These are phyloP conservation scores for Danaus chrysippus DNA, from an alignment of 2,888 invertebrate genomes.

Conservation along the genomic window DNA sequence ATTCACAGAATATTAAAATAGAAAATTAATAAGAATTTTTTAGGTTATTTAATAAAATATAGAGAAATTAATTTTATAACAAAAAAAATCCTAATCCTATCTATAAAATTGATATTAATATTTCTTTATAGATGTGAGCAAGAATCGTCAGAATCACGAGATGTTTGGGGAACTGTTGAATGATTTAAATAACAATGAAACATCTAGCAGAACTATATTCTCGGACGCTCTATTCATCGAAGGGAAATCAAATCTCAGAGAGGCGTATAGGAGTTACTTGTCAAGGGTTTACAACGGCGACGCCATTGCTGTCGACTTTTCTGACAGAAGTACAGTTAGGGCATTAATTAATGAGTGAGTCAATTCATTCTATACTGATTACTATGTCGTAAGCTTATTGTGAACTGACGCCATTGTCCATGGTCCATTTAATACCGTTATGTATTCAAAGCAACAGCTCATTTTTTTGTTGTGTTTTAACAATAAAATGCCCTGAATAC, in stretches of 20 bases:
- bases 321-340: conserved; percentile 49
- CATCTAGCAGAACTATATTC: conserved; percentile 58
- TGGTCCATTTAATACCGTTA: conserved; percentile 2
- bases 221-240: conserved; percentile 82
- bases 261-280: conserved; percentile 74
- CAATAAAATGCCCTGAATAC: neutral
- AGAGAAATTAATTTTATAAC: neutral
- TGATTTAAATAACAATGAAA: conserved; percentile 42
- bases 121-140: conserved; percentile 49
- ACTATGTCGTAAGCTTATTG: conserved; percentile 6
- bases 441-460: neutral
- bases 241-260: conserved; percentile 72
- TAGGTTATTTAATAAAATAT: too few relatives aligned
- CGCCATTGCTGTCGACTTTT: conserved; percentile 77
- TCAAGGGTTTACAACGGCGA: conserved; percentile 78
- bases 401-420: neutral
- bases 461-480: neutral
- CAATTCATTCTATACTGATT: conserved; percentile 13
- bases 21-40: too few relatives aligned
- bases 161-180: conserved; percentile 76
- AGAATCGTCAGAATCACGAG: conserved; percentile 75
- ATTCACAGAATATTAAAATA: too few relatives aligned
- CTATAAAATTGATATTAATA: neutral
- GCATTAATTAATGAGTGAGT: conserved; percentile 75
- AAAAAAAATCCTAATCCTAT: neutral